Evolutionary conservation across 2,888 invertebrate species (phyloP).

Genomic region (Acheta domesticus): DNA sequence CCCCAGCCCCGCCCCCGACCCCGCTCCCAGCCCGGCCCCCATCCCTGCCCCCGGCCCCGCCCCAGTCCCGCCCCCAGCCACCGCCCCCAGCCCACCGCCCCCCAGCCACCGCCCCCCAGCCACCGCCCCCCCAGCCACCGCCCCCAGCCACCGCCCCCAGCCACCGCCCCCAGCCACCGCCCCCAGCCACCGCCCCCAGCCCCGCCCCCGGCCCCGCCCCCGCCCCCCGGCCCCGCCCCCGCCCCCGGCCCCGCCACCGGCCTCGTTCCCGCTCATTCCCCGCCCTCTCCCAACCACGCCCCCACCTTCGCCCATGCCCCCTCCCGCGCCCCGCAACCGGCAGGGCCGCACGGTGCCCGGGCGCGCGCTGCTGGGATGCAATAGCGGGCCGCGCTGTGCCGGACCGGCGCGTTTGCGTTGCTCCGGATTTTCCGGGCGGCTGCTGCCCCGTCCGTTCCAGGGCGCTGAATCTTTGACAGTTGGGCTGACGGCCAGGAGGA

Average conservation of each 20-base stretch:
- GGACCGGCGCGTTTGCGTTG: not conserved
- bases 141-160: too few relatives aligned
- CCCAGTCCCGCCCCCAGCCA: not conserved
- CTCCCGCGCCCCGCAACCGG: not conserved
- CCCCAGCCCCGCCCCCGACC: not conserved
- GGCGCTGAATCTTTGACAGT: slow-evolving; percentile 1
- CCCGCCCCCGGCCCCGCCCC: not conserved
- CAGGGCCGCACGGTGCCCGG: too few relatives aligned
- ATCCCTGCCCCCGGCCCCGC: not conserved
- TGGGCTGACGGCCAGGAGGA: not conserved
- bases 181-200: not conserved
- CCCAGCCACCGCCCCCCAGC: not conserved
- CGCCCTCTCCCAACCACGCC: not conserved
- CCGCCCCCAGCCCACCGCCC: not conserved
- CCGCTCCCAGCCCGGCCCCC: not conserved
- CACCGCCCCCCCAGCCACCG: too few relatives aligned
- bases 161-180: not conserved
- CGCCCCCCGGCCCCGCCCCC: not conserved
- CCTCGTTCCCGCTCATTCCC: too few relatives aligned
- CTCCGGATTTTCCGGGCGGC: slow-evolving; percentile 1
- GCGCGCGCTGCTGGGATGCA: not conserved
- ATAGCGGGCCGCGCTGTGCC: not conserved
- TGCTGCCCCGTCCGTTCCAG: not conserved
- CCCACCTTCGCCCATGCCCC: too few relatives aligned
- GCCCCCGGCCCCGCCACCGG: not conserved